These are phyloP conservation scores for Chromis chromis DNA, from an alignment of 2,797 vertebrate genomes.

Conservation along the genomic window DNA sequence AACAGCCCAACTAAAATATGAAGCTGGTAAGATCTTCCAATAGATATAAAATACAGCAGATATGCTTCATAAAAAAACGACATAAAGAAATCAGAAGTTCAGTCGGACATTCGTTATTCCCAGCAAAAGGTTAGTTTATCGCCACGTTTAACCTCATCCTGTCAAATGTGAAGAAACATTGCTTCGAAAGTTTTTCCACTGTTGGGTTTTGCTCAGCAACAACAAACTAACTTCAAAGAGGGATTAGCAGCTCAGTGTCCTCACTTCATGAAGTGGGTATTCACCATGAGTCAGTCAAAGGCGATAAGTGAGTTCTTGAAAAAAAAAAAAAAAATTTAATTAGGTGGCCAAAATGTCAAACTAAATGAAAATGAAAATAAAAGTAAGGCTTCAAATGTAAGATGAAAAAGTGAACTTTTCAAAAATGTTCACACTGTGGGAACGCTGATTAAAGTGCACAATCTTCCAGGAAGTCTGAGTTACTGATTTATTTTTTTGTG, in stretches of 20 bases:
- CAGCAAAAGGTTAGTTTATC: background rate
- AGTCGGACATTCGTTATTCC: background rate
- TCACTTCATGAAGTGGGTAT: slow-evolving; percentile 32
- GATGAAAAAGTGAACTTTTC: background rate
- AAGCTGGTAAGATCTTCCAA: background rate
- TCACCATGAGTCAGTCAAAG: slow-evolving; percentile 43
- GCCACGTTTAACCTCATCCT: background rate
- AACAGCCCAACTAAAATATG: too few relatives aligned
- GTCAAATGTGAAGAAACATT: slow-evolving; percentile 15
- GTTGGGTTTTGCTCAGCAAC: slow-evolving; percentile 4
- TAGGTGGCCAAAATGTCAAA: slow-evolving; percentile 18
- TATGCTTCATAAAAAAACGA: background rate
- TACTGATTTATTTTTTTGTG: background rate
- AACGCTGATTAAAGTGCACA: background rate
- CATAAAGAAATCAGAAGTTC: background rate
- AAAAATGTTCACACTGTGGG: background rate
- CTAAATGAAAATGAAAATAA: slow-evolving; percentile 24
- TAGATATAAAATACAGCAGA: background rate
- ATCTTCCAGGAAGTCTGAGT: slow-evolving; percentile 8
- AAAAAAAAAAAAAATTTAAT: background rate
- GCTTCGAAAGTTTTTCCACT: slow-evolving; percentile 12
- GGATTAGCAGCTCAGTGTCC: background rate
- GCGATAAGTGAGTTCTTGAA: slow-evolving; percentile 22
- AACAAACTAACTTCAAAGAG: slow-evolving; percentile 27
- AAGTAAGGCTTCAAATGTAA: background rate